These are phyloP conservation scores for Osmerus mordax DNA, from an alignment of 2,113 vertebrate genomes.

Conservation along the genomic window DNA sequence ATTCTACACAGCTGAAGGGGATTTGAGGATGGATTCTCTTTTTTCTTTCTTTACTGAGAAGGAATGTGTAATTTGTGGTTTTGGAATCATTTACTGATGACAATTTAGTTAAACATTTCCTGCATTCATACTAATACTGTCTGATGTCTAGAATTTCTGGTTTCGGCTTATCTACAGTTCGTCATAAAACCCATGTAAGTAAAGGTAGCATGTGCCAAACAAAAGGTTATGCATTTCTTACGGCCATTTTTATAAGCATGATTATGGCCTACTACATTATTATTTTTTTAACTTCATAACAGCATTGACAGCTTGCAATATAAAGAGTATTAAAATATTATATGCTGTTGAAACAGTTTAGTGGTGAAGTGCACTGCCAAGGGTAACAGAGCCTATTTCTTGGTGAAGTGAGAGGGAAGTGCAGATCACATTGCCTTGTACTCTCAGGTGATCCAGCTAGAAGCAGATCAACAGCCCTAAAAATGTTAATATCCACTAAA, in stretches of 20 bases:
- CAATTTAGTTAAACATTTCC: background rate
- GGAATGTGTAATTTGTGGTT: background rate
- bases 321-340: no score
- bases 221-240: no score
- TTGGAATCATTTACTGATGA: constrained; percentile 8
- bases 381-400: background rate
- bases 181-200: background rate
- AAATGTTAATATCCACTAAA: background rate
- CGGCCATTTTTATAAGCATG: no score
- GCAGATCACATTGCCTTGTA: background rate
- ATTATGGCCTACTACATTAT: background rate
- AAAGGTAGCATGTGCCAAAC: no score
- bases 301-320: no score
- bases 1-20: constrained; percentile 22
- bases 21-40: constrained; percentile 2
- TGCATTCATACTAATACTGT: background rate
- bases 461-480: background rate
- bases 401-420: background rate
- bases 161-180: constrained; percentile 1
- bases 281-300: no score
- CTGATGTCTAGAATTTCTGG: background rate
- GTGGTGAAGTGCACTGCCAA: background rate
- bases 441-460: background rate
- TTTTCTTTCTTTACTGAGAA: constrained; percentile 2
- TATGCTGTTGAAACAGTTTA: no score